These are phyloP conservation scores for Ptychadena robeensis DNA, from an alignment of 2,797 vertebrate species.

Conservation along the genomic window DNA sequence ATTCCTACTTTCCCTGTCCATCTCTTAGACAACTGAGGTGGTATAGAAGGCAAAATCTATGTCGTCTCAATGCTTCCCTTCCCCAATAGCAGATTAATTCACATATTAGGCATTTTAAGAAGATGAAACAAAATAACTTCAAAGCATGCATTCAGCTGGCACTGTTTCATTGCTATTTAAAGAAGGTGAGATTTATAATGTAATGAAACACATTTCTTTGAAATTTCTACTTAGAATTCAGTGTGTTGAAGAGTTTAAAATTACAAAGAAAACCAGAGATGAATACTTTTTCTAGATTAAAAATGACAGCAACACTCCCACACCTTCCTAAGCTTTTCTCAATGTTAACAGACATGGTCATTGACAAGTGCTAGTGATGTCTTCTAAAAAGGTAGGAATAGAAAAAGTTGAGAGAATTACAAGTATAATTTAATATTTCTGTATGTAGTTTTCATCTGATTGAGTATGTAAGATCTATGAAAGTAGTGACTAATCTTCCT, in stretches of 20 bases:
- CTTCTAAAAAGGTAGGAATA: not conserved
- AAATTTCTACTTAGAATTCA: constrained; percentile 47
- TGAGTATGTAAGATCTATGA: not conserved
- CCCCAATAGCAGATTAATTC: constrained; percentile 54
- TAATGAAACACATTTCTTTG: constrained; percentile 53
- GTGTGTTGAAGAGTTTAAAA: constrained; percentile 34
- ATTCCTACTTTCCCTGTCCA: not conserved
- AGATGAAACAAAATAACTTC: constrained; percentile 60
- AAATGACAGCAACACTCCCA: constrained; percentile 45
- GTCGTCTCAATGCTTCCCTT: constrained; percentile 21
- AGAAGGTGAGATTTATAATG: constrained; percentile 44
- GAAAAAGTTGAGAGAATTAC: not conserved
- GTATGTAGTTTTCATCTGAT: not conserved
- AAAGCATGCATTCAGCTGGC: constrained; percentile 44
- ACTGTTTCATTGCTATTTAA: constrained; percentile 54
- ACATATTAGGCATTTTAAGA: constrained; percentile 38
- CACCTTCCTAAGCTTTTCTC: constrained; percentile 25
- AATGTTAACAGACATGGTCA: constrained; percentile 2
- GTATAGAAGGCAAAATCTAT: constrained; percentile 9
- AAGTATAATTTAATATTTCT: not conserved
- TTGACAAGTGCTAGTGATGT: constrained; percentile 6
- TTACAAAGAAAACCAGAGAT: constrained; percentile 20
- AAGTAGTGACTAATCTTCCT: not conserved
- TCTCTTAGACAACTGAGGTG: constrained; percentile 8
- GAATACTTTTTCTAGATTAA: constrained; percentile 44